These are phyloP conservation scores for Scolanthus callimorphus DNA, from an alignment of 92 coral and sea anemone species.

Conservation along the genomic window DNA sequence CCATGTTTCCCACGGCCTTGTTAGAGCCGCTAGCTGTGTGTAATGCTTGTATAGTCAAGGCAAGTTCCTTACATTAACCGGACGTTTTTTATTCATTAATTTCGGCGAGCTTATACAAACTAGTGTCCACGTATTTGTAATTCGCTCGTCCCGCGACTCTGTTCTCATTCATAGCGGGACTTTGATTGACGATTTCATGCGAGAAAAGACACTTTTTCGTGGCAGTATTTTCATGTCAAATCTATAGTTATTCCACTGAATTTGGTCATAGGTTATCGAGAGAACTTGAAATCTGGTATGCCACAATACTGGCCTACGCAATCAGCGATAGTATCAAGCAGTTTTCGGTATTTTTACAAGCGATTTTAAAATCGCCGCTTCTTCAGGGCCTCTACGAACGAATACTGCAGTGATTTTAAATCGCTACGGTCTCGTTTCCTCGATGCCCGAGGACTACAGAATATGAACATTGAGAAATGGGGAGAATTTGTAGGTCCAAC, in stretches of 20 bases:
- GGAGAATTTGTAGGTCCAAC: constrained; percentile 25
- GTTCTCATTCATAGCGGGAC: not conserved
- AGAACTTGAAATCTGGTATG: not conserved
- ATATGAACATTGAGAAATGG: constrained; percentile 20
- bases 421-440: not conserved
- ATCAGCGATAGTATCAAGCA: constrained; percentile 7
- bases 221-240: too few species aligned
- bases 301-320: constrained; percentile 17
- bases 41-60: constrained; percentile 73
- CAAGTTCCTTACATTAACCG: constrained; percentile 46
- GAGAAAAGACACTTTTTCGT: too few species aligned
- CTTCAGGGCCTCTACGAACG: not conserved
- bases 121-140: not conserved
- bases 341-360: constrained; percentile 2
- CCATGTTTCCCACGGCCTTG: constrained; percentile 71
- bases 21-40: constrained; percentile 66
- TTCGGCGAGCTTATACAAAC: constrained; percentile 27
- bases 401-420: not conserved
- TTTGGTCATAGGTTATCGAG: constrained; percentile 43
- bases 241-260: too few species aligned
- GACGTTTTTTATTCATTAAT: constrained; percentile 9
- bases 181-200: too few species aligned
- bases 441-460: not conserved
- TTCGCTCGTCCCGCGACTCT: not conserved
- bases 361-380: not conserved